Evolutionary conservation across 1,140 invertebrate species (phyloP).

Genomic region (Dolichoris vasculosae): DNA sequence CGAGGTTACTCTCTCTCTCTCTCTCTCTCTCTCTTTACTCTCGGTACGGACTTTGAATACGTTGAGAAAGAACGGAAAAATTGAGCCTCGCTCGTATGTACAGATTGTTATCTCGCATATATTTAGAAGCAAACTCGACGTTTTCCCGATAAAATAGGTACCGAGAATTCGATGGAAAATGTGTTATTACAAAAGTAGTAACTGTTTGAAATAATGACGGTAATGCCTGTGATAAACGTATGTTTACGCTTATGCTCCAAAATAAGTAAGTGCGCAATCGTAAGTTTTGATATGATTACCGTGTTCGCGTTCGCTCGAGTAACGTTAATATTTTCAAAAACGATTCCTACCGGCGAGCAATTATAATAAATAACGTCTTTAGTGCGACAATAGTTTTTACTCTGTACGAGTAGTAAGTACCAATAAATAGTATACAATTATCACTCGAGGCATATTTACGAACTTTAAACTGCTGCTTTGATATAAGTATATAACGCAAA

Average conservation of each 20-base stretch:
- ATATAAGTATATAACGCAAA: not conserved
- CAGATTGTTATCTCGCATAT: not conserved
- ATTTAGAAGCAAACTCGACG: not conserved
- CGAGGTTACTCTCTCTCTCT: too few relatives aligned
- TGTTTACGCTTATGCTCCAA: not conserved
- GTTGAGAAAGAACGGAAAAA: not conserved
- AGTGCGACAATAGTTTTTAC: not conserved
- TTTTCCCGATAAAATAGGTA: not conserved
- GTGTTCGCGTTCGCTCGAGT: not conserved
- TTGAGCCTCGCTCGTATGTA: not conserved
- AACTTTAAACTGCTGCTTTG: not conserved
- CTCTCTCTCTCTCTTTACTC: too few relatives aligned
- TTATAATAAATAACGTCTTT: not conserved
- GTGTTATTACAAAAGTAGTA: not conserved
- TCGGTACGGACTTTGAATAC: not conserved
- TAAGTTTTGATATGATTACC: not conserved
- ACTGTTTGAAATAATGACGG: not conserved
- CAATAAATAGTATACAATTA: not conserved
- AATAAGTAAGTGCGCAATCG: not conserved
- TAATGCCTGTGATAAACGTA: not conserved
- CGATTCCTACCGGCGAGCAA: not conserved
- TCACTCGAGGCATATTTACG: not conserved
- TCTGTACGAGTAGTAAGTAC: not conserved
- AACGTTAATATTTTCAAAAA: not conserved
- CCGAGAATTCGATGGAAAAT: not conserved